Conservation (phyloP, 2,797 vertebrate genomes). For the Sarcoramphus papa region DNA sequence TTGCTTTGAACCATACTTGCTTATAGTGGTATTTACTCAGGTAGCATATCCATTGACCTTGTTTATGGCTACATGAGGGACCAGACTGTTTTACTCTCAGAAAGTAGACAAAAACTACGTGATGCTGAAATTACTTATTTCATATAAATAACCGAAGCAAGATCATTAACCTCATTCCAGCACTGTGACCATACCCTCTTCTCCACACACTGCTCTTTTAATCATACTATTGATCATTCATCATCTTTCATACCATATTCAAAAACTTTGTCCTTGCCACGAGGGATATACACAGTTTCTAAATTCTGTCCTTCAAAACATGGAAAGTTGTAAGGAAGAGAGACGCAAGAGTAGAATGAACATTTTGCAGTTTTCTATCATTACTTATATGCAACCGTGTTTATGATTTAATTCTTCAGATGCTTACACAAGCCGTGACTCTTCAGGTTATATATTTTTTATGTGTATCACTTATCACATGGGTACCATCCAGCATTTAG, state of each 20-base stretch:
- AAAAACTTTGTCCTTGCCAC: not conserved
- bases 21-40: not conserved
- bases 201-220: not conserved
- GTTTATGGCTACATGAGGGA: not conserved
- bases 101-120: not conserved
- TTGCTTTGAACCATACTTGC: not conserved
- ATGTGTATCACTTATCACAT: fast-evolving
- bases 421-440: not conserved
- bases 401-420: not conserved
- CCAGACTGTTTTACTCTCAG: not conserved
- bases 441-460: not conserved
- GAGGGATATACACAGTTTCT: not conserved
- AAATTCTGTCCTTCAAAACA: not conserved
- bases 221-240: not conserved
- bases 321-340: not conserved
- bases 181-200: not conserved
- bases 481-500: not conserved
- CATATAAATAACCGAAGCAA: not conserved
- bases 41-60: not conserved
- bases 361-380: not conserved
- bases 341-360: not conserved
- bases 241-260: not conserved
- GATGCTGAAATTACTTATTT: not conserved
- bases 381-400: not conserved
- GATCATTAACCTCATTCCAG: slow-evolving; percentile 4